These are phyloP conservation scores for Sisor rabdophorus DNA, from an alignment of 2,113 vertebrate species.

Conservation along the genomic window DNA sequence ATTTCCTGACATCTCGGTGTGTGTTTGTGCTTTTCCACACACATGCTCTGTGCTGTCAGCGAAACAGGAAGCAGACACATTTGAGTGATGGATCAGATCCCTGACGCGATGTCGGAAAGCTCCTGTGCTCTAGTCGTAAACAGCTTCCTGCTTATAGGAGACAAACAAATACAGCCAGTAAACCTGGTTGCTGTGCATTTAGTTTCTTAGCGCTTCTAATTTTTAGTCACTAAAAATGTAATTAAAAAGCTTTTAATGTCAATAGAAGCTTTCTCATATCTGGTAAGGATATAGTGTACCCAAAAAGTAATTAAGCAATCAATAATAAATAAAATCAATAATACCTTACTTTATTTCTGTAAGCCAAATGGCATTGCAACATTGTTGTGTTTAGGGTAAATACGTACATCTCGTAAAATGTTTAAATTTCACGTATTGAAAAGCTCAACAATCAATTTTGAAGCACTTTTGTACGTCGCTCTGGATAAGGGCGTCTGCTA, in stretches of 20 bases:
- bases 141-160: constrained; percentile 15
- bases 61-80: not conserved
- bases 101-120: constrained; percentile 19
- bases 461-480: too few relatives aligned
- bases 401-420: not conserved
- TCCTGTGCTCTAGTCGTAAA: constrained; percentile 16
- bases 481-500: too few relatives aligned
- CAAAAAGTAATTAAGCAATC: too few relatives aligned
- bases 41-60: not conserved
- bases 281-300: too few relatives aligned
- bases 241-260: not conserved
- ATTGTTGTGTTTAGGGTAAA: not conserved
- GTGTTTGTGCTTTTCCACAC: constrained; percentile 3
- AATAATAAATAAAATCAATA: too few relatives aligned
- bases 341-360: too few relatives aligned
- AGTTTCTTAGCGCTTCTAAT: not conserved
- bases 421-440: too few relatives aligned
- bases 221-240: too few relatives aligned
- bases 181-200: constrained; percentile 3
- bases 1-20: constrained; percentile 8
- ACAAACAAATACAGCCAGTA: not conserved
- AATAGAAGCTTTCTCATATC: too few relatives aligned
- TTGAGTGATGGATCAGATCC: constrained; percentile 14
- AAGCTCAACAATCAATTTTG: too few relatives aligned
- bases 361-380: not conserved